A percentile compares a stretch with the other conserved stretches of the same genome.
phyloP scores from a whole-genome alignment of 2,888 invertebrate genomes.

The Eupeodes luniger region DNA sequence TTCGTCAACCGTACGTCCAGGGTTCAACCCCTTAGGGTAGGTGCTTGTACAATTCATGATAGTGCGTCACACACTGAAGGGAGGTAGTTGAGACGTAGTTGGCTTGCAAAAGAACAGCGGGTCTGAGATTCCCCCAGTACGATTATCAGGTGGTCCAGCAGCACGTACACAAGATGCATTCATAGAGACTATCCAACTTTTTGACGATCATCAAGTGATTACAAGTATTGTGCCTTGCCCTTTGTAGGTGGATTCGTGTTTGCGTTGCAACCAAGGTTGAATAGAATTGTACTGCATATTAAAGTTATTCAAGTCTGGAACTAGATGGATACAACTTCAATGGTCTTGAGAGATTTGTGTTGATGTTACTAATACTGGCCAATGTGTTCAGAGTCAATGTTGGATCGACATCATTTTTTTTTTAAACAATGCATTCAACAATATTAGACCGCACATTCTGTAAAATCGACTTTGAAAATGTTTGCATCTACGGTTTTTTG shows the following conservation, averaged over 20 bases:
- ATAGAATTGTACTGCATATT: slow-evolving; percentile 97
- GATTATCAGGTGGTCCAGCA: slow-evolving; percentile 98
- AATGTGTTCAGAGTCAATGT: slow-evolving; percentile 98
- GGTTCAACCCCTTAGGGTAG: slow-evolving; percentile 98
- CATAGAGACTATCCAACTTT: slow-evolving; percentile 97
- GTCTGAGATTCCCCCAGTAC: slow-evolving; percentile 99
- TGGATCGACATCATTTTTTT: slow-evolving; percentile 98
- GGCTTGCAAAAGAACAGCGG: slow-evolving; percentile 99
- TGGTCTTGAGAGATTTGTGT: slow-evolving; percentile 89
- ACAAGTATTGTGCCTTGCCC: slow-evolving; percentile 92
- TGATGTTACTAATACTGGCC: slow-evolving; percentile 97
- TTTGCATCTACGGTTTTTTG: slow-evolving; percentile 92
- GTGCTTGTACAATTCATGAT: slow-evolving; percentile 98
- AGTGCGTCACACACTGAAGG: slow-evolving; percentile 97
- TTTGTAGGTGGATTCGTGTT: slow-evolving; percentile 86
- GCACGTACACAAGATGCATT: slow-evolving; percentile 98
- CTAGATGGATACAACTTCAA: slow-evolving; percentile 95
- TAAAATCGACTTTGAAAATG: slow-evolving; percentile 88
- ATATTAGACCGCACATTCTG: slow-evolving; percentile 97
- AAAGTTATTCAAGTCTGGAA: slow-evolving; percentile 98
- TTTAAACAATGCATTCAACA: slow-evolving; percentile 97
- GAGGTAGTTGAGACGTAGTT: too few relatives aligned
- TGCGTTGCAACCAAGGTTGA: slow-evolving; percentile 97
- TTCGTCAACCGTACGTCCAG: slow-evolving; percentile 97
- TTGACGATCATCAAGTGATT: slow-evolving; percentile 95